Evolutionary conservation across 2,888 invertebrate genomes (phyloP), one percentile per base, ranked within the genome.

Genomic region (Cremastobaeus sp.): DNA sequence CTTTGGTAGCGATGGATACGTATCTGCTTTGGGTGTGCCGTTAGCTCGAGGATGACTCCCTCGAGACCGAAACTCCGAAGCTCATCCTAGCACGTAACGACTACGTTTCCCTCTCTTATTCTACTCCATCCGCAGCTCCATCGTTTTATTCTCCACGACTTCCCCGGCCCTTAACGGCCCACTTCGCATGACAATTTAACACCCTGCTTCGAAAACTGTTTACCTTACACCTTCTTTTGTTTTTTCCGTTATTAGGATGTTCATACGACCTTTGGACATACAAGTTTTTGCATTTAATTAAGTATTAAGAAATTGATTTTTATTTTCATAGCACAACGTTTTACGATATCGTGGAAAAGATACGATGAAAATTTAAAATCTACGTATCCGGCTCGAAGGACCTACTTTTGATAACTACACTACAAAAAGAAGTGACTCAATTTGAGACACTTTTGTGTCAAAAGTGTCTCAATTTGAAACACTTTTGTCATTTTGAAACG

Each of bases 1-100:
- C 45, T 54, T 50, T 39, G 54, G 48, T 62, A 55, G 62, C 55
- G 41, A 71, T 72, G 79, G 77, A 81, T 79, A 79, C 80, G 78
- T 82, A 82, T 84, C 81, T 78, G 81, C 76, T 83, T 81, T 82
- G 75, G 74, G 83, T 83, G 83, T 81, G 81, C 82, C 80, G 82
- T 84, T 84, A 83, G 78, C 79, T 73, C 57, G 78, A 74, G 79
- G 78, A 85, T 80, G 83, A 76, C 83, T 83, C 85, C 83, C 83
- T 37, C 32, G 85, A 81, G 86, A 82, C 74, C 77, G 79, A 78
- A 83, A 85, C 85, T 84, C 85, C 84, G 83, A 79, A 83, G 81
- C 83, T 85, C 84, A 82, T 85, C 82, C 80, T 77, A 78, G 74
- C 83, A 78, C 83, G 81, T 83, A 85, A 85, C 84, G 82, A 85